Conservation (phyloP, 2,888 invertebrate genomes). For the Bembecia ichneumoniformis region DNA sequence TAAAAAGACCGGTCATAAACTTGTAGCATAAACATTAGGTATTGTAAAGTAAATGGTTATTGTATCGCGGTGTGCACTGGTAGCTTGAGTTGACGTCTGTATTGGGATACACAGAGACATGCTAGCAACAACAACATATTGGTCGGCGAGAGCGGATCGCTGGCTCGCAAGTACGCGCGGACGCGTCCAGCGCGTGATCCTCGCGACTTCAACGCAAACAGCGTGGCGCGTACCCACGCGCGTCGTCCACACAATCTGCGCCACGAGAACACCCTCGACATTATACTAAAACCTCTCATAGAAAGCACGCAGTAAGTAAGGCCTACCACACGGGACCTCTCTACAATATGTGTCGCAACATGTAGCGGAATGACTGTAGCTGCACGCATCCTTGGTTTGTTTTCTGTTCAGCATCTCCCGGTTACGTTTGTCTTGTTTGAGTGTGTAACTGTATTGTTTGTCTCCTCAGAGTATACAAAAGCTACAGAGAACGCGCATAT, state of each 20-base stretch:
- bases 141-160: conserved; percentile 64
- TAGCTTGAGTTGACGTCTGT: conserved; percentile 49
- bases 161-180: conserved; percentile 61
- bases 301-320: conserved; percentile 74
- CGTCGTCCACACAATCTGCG: conserved; percentile 27
- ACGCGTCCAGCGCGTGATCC: conserved; percentile 23
- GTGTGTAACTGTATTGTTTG: conserved; percentile 11
- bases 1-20: no score
- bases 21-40: no score
- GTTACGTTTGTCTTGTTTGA: conserved; percentile 17
- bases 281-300: conserved; percentile 71
- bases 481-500: no score
- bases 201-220: conserved; percentile 53
- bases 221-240: conserved; percentile 39
- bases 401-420: conserved; percentile 27
- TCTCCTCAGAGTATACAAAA: no score
- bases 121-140: conserved; percentile 74
- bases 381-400: conserved; percentile 53
- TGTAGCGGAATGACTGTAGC: conserved; percentile 56
- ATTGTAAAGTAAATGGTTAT: no score
- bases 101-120: conserved; percentile 70
- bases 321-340: conserved; percentile 30
- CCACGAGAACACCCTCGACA: conserved; percentile 70
- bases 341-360: conserved; percentile 45
- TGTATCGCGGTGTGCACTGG: conserved; percentile 35